Evolutionary conservation across 2,113 vertebrate species (phyloP).

Genomic region (Rhipidura dahli): DNA sequence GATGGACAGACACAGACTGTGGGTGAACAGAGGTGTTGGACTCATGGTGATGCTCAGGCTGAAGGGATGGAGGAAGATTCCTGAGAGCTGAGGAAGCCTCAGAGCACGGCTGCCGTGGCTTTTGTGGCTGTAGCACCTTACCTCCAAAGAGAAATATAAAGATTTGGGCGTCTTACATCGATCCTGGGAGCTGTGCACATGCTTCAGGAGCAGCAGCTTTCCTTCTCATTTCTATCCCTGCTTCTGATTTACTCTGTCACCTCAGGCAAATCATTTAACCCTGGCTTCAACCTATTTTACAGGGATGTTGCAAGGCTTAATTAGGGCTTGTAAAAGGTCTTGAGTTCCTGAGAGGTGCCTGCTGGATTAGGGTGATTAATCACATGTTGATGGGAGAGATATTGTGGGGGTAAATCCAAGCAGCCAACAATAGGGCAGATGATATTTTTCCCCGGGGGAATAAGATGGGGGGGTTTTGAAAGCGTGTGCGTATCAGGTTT

Average conservation of each 20-base stretch:
- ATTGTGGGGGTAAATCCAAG: conserved; percentile 1
- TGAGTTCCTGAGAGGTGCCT: conserved; percentile 53
- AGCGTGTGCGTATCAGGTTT: conserved; percentile 17
- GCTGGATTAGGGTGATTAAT: conserved; percentile 48
- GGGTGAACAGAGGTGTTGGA: neutral
- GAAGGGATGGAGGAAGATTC: neutral
- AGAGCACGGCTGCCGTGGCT: neutral
- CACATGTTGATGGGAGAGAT: conserved; percentile 40
- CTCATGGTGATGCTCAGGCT: neutral
- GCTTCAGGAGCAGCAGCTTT: neutral
- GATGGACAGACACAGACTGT: fast-evolving
- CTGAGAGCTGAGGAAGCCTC: neutral
- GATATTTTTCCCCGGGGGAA: conserved; percentile 19
- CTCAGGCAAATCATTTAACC: conserved; percentile 56
- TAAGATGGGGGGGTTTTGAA: conserved; percentile 19
- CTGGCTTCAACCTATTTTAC: conserved; percentile 57
- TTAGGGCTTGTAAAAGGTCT: conserved; percentile 49
- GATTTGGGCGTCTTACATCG: neutral
- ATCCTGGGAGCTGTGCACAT: neutral
- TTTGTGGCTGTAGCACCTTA: neutral
- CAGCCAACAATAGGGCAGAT: conserved; percentile 36
- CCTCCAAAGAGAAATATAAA: neutral
- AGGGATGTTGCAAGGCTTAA: conserved; percentile 58
- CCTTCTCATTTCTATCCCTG: neutral
- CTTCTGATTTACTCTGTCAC: conserved; percentile 46